Base-by-base conservation (phyloP, 2,113 vertebrate species). In the Ailurus styani region DNA sequence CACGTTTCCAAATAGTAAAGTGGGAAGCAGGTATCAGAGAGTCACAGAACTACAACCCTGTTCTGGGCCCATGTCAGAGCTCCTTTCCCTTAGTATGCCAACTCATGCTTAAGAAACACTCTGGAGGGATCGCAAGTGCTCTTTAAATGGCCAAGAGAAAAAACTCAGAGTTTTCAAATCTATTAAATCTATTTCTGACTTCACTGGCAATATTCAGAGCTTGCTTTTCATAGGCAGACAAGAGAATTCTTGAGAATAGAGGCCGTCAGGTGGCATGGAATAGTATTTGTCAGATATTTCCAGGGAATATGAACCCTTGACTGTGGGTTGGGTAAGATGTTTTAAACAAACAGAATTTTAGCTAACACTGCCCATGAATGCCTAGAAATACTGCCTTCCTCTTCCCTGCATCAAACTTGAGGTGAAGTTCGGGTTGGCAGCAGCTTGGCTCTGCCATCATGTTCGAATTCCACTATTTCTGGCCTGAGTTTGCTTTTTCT, bases 401-500 rank as follows among this genome's bases (percentile, higher is more conserved):
- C 77, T 62, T 83, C 55, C 77, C 29, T 40, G 55, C 29, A 25
- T 94, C 87, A 52, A 73, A 85, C 57, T 82, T 42, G 62, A 96
- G 86, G 95, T 84, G 40, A 82, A 64, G 66, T 52, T 98, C 25
- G 1, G n/a, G 45, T 78, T 97, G 96, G 96, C 96, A 96, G 66
- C 81, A 93, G 77, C 86, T 86, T 75, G 84, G 34, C 86, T 87
- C 68, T 68, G 42, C 91, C 93, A 64, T 93, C 18, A 0, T 85
- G 50, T 96, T 55, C 84, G 96, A 73, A 94, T 95, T 83, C 73
- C 45, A 95, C 93, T 90, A 34, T 88, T 97, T 91, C 93, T 97
- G 84, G 85, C 97, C 84, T 25, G 14, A 55, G 87, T 98, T 95
- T 97, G 95, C 92, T 97, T 96, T 97, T 95, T 54, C 93, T 97